Conservation (phyloP, 2,888 invertebrate species). For the Chamaedrilus cognettii region DNA sequence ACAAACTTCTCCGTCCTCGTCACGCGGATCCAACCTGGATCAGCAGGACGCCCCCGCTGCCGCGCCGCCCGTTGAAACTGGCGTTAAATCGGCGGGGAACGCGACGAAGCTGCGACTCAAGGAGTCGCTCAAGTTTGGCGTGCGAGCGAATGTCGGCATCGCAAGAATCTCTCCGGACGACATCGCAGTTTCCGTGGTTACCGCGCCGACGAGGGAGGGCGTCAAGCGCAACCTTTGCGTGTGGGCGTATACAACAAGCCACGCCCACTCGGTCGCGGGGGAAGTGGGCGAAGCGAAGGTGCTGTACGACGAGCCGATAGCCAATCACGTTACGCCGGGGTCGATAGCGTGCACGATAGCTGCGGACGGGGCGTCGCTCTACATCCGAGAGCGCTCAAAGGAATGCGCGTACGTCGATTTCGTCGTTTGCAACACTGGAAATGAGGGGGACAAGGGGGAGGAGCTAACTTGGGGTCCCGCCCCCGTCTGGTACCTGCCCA, state of each 20-base stretch:
- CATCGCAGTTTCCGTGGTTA: background rate
- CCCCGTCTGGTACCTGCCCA: constrained; percentile 4
- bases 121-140: constrained; percentile 11
- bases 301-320: constrained; percentile 4
- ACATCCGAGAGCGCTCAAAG: constrained; percentile 15
- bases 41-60: background rate
- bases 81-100: background rate
- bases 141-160: constrained; percentile 5
- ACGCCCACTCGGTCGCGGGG: background rate
- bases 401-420: background rate
- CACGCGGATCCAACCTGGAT: background rate
- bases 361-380: constrained; percentile 5
- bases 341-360: constrained; percentile 10
- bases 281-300: background rate
- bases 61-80: background rate
- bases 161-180: background rate
- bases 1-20: background rate
- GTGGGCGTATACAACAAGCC: background rate
- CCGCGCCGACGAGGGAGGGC: background rate
- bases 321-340: background rate
- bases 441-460: background rate
- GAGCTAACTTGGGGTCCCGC: background rate
- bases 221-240: background rate
- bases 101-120: background rate
- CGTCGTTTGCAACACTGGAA: no score